Evolutionary conservation across 2,888 invertebrate genomes (phyloP).

Genomic region (Timema cristinae): DNA sequence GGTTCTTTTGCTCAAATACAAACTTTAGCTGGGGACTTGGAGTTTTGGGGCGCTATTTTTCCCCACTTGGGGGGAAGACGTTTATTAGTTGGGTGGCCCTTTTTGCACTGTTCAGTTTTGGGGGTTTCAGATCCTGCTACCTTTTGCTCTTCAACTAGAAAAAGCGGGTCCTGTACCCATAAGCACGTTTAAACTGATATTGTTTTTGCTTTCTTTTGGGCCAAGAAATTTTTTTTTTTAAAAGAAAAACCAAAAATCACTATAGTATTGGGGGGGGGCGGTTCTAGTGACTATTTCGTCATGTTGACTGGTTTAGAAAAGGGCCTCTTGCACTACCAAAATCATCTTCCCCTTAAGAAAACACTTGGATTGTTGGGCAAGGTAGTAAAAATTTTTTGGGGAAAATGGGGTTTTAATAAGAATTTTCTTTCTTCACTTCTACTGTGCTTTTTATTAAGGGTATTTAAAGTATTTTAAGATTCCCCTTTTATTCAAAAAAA

Average conservation of each 20-base stretch:
- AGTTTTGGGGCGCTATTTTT: conserved; percentile 75
- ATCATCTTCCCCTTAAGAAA: conserved; percentile 45
- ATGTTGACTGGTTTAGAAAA: conserved; percentile 75
- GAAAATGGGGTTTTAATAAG: too few relatives aligned
- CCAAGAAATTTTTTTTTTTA: conserved; percentile 86
- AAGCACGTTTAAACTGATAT: conserved; percentile 85
- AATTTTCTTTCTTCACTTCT: too few relatives aligned
- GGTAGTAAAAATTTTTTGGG: conserved; percentile 13
- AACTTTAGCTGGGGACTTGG: conserved; percentile 69
- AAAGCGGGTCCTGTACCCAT: conserved; percentile 87
- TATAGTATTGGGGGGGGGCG: conserved; percentile 80
- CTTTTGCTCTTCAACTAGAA: conserved; percentile 82
- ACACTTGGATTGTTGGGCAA: conserved; percentile 27
- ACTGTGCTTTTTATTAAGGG: too few relatives aligned
- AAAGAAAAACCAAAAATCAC: conserved; percentile 77
- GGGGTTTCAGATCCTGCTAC: conserved; percentile 83
- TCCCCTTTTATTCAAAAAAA: too few relatives aligned
- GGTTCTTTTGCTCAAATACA: conserved; percentile 79
- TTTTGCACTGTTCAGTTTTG: conserved; percentile 83
- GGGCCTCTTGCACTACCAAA: conserved; percentile 81
- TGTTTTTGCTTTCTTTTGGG: conserved; percentile 87
- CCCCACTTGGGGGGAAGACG: conserved; percentile 80
- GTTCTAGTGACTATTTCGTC: conserved; percentile 86
- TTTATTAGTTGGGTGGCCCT: conserved; percentile 71
- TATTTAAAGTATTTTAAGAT: too few relatives aligned